These are phyloP conservation scores for Bucorvus abyssinicus DNA, from an alignment of 2,797 vertebrate genomes.

Conservation along the genomic window DNA sequence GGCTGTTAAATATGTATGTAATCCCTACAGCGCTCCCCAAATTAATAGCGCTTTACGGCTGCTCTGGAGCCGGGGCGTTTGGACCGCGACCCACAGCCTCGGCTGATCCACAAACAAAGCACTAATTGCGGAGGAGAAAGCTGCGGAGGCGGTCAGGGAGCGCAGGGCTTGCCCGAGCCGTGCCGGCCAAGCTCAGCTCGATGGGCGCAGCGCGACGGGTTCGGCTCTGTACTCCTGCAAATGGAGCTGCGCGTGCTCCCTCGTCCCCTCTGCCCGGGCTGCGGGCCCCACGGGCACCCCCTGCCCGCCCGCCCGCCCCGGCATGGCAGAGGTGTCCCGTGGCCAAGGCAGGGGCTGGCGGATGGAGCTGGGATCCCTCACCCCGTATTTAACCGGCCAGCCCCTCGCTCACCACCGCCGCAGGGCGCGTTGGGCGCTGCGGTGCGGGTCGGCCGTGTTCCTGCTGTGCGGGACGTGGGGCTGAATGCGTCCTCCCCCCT, in stretches of 20 bases:
- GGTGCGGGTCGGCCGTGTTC: accelerated
- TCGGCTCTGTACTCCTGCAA: neutral
- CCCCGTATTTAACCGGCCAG: neutral
- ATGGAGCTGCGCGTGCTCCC: neutral
- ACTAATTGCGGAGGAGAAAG: slow-evolving; percentile 66
- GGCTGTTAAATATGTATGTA: slow-evolving; percentile 79
- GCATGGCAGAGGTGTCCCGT: neutral
- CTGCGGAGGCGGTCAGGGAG: neutral
- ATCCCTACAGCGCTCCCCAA: slow-evolving; percentile 74
- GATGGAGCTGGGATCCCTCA: neutral
- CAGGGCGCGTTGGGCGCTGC: accelerated
- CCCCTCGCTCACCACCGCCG: neutral
- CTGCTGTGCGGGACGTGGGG: accelerated
- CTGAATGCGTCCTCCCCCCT: neutral
- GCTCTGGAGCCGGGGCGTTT: slow-evolving; percentile 69
- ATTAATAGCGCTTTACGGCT: slow-evolving; percentile 76
- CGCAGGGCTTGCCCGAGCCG: neutral
- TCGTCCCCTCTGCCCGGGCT: neutral
- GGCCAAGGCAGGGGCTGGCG: neutral
- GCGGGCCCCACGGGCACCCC: neutral
- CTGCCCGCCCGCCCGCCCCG: neutral
- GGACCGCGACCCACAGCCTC: slow-evolving; percentile 66
- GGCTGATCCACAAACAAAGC: slow-evolving; percentile 74
- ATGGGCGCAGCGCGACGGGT: accelerated
- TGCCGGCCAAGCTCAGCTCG: neutral